Percentiles rank a stretch among this genome's conserved stretches.
These are phyloP conservation scores for Melanaphis sacchari DNA, from an alignment of 1,140 invertebrate species.

Conservation along the genomic window DNA sequence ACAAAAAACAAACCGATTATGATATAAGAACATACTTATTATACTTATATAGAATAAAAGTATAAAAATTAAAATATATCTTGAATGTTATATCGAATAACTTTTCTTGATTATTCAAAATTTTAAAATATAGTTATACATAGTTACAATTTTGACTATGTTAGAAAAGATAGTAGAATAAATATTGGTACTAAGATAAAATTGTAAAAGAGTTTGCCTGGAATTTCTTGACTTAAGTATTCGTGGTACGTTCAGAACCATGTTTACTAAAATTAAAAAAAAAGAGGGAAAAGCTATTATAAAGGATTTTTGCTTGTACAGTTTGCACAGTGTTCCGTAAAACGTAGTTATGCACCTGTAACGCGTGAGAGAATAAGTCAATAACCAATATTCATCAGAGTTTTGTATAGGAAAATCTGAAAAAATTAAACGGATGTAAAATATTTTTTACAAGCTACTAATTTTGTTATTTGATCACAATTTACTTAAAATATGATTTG, in stretches of 20 bases:
- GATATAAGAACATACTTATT: too few relatives aligned
- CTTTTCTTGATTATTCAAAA: neutral
- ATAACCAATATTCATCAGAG: neutral
- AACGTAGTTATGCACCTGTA: neutral
- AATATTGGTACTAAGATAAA: neutral
- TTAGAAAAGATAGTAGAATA: neutral
- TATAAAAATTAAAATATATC: neutral
- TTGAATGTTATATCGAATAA: too few relatives aligned
- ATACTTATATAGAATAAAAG: too few relatives aligned
- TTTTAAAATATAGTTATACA: neutral
- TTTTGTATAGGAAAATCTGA: neutral
- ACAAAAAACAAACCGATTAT: too few relatives aligned
- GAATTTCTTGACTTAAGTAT: neutral
- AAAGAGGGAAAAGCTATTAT: neutral
- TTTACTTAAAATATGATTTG: neutral
- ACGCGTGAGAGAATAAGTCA: neutral
- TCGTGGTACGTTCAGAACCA: neutral
- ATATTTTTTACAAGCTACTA: neutral
- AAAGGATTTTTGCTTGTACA: neutral
- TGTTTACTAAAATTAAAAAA: conserved; percentile 1
- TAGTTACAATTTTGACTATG: neutral
- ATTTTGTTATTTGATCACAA: neutral
- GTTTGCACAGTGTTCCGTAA: neutral
- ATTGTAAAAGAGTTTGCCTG: neutral
- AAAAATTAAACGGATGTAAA: neutral